Base-by-base conservation (phyloP, 2,797 vertebrate genomes). In the Merluccius polli region DNA sequence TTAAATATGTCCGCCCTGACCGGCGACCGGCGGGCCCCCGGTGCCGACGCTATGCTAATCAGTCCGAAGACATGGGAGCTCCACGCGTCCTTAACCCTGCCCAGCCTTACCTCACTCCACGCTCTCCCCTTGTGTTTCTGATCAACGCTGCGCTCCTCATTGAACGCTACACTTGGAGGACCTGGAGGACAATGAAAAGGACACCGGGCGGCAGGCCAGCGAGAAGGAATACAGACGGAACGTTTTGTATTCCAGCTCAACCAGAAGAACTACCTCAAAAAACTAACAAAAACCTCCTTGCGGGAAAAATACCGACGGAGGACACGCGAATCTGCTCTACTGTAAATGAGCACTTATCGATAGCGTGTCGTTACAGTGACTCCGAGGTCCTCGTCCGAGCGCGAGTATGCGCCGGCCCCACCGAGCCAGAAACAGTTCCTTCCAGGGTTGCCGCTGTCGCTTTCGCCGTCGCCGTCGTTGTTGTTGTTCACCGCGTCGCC, bases 1-100 rank as follows among this genome's bases (percentile, higher is more conserved):
- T 95, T 95, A 94, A 94, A 95, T 95, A 95, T 90, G 93, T 93
- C 93, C 94, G 85, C 85, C 86, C 89, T 94, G 93, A 94, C 90
- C 89, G 90, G 89, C 91, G 76, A 79, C 77, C 87, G 78, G 82
- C 48, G 75, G 75, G 70, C 90, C 93, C 88, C 83, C 89, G 91
- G 87, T 84, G 90, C 92, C 92, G 92, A 83, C 90, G 91, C 93
- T 91, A 90, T 89, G 90, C 92, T 93, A 93, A 93, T 93, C 92
- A 89, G 79, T 90, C 79, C 78, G 87, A 82, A 89, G 91, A 88
- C 89, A 91, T 89, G 90, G 90, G 88, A 90, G 91, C 85, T 85
- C 77, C 81, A 84, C 84, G 82, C 76, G 75, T 67, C 78, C 52
- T 72, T 15, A 13, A 4, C 31, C 5, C 65, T 2, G n/a, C n/a